Base-by-base conservation (phyloP, 1,140 invertebrate genomes). In the Platorchestia sp. region DNA sequence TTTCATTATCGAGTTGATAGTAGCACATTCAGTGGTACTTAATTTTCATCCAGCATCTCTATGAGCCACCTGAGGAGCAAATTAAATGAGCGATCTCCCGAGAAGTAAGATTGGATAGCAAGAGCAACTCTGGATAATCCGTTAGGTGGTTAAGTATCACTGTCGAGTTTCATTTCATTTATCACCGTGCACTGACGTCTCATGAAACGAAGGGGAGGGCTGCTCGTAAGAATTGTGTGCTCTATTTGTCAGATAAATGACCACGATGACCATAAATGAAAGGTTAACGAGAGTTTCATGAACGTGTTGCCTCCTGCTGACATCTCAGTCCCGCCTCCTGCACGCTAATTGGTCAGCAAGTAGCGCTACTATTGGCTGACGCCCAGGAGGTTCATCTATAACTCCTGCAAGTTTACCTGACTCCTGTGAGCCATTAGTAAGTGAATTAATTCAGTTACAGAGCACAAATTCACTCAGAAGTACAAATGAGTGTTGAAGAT, bases 101-200 rank as follows among this genome's bases (percentile, higher is more conserved):
- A 75, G 59, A 75, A 19, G 59, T 27, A 75, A 27, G 14, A 75
- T 75, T 36, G 59, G 59, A 75, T 75, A 27, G 59, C 1, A 10
- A 75, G 59, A 75, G 59, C 59, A 75, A 36, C 36, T 10, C 47
- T 10, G 98, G 95, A 97, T 98, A 95, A 97, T 97, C 86, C 97
- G 98, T 47, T 97, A 98, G 43, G 97, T 97, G 0, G 59, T 75
- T 75, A 75, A 75, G 59, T 75, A 75, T 75, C 59, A 75, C 59
- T 75, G 59, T 75, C 59, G 10, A 75, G 59, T 75, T 75, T 75
- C 59, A 75, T 75, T 75, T 75, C 59, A 75, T 75, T 75, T 36
- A 75, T 75, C 59, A 75, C 59, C 27, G 27, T 75, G 59, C 59
- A 75, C 59, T 10, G 27, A 27, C 59, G 27, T 75, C 59, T 43